A percentile compares a stretch with the other conserved stretches of the same genome.
These are phyloP conservation scores for Turritopsis dohrnii DNA, from an alignment of 30 jellyfish, hydroid and myxozoan genomes.

Conservation along the genomic window DNA sequence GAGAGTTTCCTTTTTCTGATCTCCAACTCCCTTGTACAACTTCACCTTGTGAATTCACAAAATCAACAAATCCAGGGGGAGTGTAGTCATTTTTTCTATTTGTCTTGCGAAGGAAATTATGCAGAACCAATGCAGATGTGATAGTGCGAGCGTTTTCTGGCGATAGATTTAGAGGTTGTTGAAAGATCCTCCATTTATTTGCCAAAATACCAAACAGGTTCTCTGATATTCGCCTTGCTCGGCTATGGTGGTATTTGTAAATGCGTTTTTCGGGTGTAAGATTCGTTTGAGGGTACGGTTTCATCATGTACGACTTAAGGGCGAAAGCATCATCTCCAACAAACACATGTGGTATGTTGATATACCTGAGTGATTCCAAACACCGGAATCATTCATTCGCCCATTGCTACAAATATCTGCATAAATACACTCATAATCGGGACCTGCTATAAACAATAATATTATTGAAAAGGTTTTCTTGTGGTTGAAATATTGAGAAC, in stretches of 20 bases:
- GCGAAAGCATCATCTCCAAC: conserved; percentile 66
- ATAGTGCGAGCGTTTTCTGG: conserved; percentile 6
- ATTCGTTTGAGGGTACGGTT: conserved; percentile 55
- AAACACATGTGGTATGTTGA: conserved; percentile 33
- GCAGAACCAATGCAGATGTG: too few species aligned
- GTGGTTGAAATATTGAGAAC: conserved; percentile 1
- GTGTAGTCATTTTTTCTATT: too few species aligned
- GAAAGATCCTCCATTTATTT: conserved; percentile 30
- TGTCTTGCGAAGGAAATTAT: too few species aligned
- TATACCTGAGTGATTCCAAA: conserved; percentile 3
- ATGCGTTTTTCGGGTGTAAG: conserved; percentile 39
- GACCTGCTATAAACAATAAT: conserved; percentile 5
- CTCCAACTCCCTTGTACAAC: conserved; percentile 16
- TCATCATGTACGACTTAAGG: conserved; percentile 33
- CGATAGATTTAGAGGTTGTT: not conserved
- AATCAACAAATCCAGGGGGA: too few species aligned
- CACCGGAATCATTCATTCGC: not conserved
- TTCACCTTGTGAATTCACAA: conserved; percentile 5
- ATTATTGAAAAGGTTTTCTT: conserved; percentile 2
- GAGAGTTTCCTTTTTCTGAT: not conserved
- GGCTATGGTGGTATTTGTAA: conserved; percentile 46
- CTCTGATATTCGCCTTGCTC: conserved; percentile 55
- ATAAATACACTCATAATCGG: too few species aligned
- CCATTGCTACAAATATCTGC: conserved; percentile 8
- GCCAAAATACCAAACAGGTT: conserved; percentile 51